Evolutionary conservation across 2,797 vertebrate genomes (phyloP).

Genomic region (Anableps anableps): DNA sequence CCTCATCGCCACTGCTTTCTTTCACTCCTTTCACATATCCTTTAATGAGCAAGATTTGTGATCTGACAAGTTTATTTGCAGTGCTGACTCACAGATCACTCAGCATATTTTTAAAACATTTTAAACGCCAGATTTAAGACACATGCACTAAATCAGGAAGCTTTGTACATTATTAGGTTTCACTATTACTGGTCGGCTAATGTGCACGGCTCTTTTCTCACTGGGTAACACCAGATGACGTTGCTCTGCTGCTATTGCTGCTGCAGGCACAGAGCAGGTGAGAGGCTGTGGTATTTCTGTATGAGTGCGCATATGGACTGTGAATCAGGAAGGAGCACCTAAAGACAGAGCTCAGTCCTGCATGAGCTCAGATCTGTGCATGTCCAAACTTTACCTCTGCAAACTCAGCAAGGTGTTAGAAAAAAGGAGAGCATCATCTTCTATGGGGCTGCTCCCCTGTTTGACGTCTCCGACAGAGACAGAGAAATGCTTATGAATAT

Average conservation of each 20-base stretch:
- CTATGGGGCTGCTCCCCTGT: slow-evolving; percentile 3
- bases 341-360: slow-evolving; percentile 18
- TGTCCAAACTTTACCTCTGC: not conserved
- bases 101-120: slow-evolving; percentile 3
- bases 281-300: not conserved
- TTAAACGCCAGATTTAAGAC: slow-evolving; percentile 24
- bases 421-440: slow-evolving; percentile 1
- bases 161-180: slow-evolving; percentile 7
- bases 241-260: slow-evolving; percentile 45
- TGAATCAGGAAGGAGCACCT: slow-evolving; percentile 19
- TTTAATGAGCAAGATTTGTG: not conserved
- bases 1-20: slow-evolving; percentile 22
- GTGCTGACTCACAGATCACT: not conserved
- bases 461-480: slow-evolving; percentile 56
- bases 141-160: slow-evolving; percentile 13
- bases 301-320: slow-evolving; percentile 9
- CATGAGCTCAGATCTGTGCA: not conserved
- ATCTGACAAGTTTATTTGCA: not conserved
- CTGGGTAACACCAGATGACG: slow-evolving; percentile 47
- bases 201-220: slow-evolving; percentile 14
- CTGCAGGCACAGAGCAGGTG: slow-evolving; percentile 22
- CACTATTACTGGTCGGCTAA: slow-evolving; percentile 36
- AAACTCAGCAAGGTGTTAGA: not conserved
- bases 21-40: not conserved
- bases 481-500: slow-evolving; percentile 66